phyloP scores from a whole-genome alignment of 1,140 invertebrate species.

The Trialeurodes vaporariorum region DNA sequence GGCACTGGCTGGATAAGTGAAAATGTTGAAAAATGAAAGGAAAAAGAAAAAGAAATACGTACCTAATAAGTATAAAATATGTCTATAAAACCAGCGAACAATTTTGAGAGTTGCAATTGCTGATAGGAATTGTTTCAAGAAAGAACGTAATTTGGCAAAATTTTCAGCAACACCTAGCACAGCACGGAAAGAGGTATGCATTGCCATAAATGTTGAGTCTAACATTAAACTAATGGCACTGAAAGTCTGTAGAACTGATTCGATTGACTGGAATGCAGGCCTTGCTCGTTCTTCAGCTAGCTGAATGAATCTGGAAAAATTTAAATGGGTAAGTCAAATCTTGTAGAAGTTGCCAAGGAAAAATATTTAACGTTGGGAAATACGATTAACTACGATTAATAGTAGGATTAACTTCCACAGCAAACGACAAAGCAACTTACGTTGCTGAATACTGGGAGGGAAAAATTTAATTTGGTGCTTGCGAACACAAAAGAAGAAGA shows the following conservation, averaged over 20 bases:
- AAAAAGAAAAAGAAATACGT: slow-evolving; percentile 33
- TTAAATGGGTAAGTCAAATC: too few relatives aligned
- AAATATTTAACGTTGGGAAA: too few relatives aligned
- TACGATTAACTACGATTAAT: too few relatives aligned
- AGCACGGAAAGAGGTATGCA: slow-evolving; percentile 88
- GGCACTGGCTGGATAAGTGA: too few relatives aligned
- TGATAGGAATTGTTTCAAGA: slow-evolving; percentile 74
- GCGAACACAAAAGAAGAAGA: too few relatives aligned
- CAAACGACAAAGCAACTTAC: too few relatives aligned
- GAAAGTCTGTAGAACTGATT: slow-evolving; percentile 82
- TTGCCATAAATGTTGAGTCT: slow-evolving; percentile 88
- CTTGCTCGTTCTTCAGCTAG: slow-evolving; percentile 82
- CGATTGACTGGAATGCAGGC: slow-evolving; percentile 86
- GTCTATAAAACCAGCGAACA: slow-evolving; percentile 65
- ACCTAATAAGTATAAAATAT: slow-evolving; percentile 54
- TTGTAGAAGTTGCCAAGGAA: too few relatives aligned
- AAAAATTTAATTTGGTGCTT: too few relatives aligned
- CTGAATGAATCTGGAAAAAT: slow-evolving; percentile 69
- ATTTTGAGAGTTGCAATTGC: slow-evolving; percentile 68
- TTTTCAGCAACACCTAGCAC: slow-evolving; percentile 92
- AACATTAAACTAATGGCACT: slow-evolving; percentile 91
- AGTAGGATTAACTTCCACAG: too few relatives aligned
- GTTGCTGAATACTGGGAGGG: too few relatives aligned
- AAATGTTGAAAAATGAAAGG: too few relatives aligned
- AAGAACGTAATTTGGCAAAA: slow-evolving; percentile 65